Conservation (phyloP, 1,140 invertebrate genomes). For the Hyles euphorbiae region DNA sequence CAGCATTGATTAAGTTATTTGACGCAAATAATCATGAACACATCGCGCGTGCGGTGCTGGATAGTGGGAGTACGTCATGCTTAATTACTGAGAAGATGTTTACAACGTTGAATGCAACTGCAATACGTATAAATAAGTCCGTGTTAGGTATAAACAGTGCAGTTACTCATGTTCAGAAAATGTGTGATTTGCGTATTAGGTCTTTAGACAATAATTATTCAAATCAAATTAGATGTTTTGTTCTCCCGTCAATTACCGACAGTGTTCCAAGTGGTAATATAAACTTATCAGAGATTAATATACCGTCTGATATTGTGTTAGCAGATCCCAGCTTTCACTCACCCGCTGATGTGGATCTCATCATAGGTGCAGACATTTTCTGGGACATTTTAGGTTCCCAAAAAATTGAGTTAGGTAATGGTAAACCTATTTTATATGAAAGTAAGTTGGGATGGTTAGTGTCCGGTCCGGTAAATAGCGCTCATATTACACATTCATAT, state of each 20-base stretch:
- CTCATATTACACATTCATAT: background rate
- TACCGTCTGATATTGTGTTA: slow-evolving; percentile 15
- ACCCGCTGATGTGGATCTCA: slow-evolving; percentile 19
- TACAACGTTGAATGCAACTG: slow-evolving; percentile 8
- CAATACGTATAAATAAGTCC: slow-evolving; percentile 7
- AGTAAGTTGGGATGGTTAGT: slow-evolving; percentile 25
- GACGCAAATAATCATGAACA: background rate
- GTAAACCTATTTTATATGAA: slow-evolving; percentile 18
- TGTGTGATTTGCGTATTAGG: slow-evolving; percentile 10
- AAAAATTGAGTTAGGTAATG: slow-evolving; percentile 20
- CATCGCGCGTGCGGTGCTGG: slow-evolving; percentile 10
- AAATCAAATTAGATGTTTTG: slow-evolving; percentile 18
- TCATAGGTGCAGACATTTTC: slow-evolving; percentile 28
- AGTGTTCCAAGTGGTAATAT: slow-evolving; percentile 8
- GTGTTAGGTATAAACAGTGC: slow-evolving; percentile 17
- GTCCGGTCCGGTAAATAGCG: slow-evolving; percentile 17
- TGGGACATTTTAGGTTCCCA: slow-evolving; percentile 20
- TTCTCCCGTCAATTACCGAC: slow-evolving; percentile 18
- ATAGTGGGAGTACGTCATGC: slow-evolving; percentile 12
- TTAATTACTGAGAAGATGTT: slow-evolving; percentile 18
- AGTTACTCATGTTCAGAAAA: slow-evolving; percentile 7
- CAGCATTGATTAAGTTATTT: no score
- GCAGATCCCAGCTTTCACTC: slow-evolving; percentile 25
- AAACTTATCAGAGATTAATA: slow-evolving; percentile 15
- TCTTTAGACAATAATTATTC: slow-evolving; percentile 20